Conservation (phyloP, 2,888 invertebrate genomes). For the Eupeodes latifasciatus region DNA sequence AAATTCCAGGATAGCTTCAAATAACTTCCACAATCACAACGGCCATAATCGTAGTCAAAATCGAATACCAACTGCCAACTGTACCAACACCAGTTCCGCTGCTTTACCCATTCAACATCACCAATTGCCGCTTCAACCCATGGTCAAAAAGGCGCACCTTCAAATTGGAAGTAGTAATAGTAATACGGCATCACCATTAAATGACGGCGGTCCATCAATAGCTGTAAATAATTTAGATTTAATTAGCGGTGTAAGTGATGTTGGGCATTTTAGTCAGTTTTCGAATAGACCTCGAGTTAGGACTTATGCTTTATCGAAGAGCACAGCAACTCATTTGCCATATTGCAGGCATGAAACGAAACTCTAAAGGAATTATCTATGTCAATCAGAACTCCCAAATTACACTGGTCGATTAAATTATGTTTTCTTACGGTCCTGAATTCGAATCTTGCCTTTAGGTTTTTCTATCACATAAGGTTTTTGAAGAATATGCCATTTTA, state of each 20-base stretch:
- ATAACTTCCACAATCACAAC: slow-evolving; percentile 75
- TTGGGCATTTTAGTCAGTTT: slow-evolving; percentile 73
- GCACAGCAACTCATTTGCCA: slow-evolving; percentile 73
- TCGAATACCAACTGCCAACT: slow-evolving; percentile 25
- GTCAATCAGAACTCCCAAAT: background rate
- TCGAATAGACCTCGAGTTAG: slow-evolving; percentile 77
- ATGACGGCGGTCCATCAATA: slow-evolving; percentile 60
- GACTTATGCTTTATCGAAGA: slow-evolving; percentile 77
- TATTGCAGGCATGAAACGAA: slow-evolving; percentile 79
- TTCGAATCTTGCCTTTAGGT: no score
- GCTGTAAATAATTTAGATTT: slow-evolving; percentile 79
- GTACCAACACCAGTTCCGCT: background rate
- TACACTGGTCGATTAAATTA: no score
- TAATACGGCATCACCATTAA: slow-evolving; percentile 59
- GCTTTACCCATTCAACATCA: slow-evolving; percentile 40
- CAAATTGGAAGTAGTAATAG: slow-evolving; percentile 59
- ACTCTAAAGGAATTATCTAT: slow-evolving; percentile 62
- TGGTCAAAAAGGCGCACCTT: slow-evolving; percentile 25
- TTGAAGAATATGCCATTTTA: no score
- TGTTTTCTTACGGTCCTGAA: no score
- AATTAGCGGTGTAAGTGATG: slow-evolving; percentile 77
- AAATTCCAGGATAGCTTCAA: slow-evolving; percentile 69
- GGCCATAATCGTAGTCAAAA: slow-evolving; percentile 63
- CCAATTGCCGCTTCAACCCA: slow-evolving; percentile 39
- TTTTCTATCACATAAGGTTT: no score